Conservation (phyloP, 2,113 vertebrate species). For the Alosa alosa region DNA sequence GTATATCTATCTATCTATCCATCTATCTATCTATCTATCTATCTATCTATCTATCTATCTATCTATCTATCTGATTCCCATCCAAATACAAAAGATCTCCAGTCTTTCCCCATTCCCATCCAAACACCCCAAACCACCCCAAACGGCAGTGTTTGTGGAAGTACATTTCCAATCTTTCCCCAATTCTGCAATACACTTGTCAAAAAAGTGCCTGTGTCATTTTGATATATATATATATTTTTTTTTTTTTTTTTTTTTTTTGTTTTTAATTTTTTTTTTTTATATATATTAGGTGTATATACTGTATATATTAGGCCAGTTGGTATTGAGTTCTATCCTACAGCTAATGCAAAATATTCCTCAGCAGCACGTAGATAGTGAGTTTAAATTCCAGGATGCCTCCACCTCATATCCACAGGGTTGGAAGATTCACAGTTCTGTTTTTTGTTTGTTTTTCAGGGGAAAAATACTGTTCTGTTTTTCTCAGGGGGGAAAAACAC, state of each 20-base stretch:
- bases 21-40: too few relatives aligned
- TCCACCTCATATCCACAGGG: neutral
- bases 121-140: neutral
- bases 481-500: neutral
- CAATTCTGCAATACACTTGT: too few relatives aligned
- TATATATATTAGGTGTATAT: neutral
- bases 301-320: too few relatives aligned
- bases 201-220: neutral
- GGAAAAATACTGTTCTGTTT: neutral
- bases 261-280: too few relatives aligned
- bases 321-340: neutral
- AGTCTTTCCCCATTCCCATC: too few relatives aligned
- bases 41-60: too few relatives aligned
- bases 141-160: too few relatives aligned
- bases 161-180: neutral
- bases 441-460: neutral
- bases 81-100: too few relatives aligned
- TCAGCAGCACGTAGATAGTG: neutral
- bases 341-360: too few relatives aligned
- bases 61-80: too few relatives aligned
- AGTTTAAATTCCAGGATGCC: neutral
- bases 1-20: too few relatives aligned
- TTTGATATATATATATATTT: neutral
- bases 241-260: too few relatives aligned
- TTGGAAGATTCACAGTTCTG: neutral